These are phyloP conservation scores for Dasypus novemcinctus DNA, from an alignment of 2,113 vertebrate genomes.

Conservation along the genomic window DNA sequence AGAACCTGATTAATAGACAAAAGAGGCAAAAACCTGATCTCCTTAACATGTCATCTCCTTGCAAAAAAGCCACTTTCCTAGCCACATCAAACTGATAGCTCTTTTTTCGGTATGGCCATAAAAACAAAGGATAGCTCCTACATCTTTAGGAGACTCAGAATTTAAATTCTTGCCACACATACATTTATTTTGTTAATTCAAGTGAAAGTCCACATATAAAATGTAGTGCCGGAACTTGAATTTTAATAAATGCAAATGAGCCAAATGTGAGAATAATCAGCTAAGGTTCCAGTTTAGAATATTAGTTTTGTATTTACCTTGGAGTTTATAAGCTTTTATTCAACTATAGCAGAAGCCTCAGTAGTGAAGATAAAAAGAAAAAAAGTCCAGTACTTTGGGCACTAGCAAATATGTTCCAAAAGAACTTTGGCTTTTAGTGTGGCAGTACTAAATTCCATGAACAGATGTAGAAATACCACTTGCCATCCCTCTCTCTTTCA, in stretches of 20 bases:
- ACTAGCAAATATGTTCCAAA: not conserved
- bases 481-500: not conserved
- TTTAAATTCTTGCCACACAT: not conserved
- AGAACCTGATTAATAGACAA: not conserved
- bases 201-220: conserved; percentile 11
- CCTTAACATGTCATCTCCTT: not conserved
- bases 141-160: not conserved
- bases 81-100: not conserved
- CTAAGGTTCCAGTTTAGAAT: not conserved
- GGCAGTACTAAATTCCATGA: not conserved
- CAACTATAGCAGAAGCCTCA: not conserved
- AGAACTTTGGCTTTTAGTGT: not conserved
- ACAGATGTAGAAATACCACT: not conserved
- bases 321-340: conserved; percentile 13
- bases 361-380: not conserved
- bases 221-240: conserved; percentile 35
- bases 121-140: not conserved
- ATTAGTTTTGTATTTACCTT: conserved; percentile 43
- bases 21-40: not conserved
- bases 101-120: not conserved
- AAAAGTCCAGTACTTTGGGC: not conserved
- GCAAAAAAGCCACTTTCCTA: not conserved
- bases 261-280: conserved; percentile 17
- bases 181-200: conserved; percentile 51
- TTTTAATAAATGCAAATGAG: conserved; percentile 62